Base-by-base conservation (phyloP, 2,113 vertebrate species). In the Desmodus rotundus region DNA sequence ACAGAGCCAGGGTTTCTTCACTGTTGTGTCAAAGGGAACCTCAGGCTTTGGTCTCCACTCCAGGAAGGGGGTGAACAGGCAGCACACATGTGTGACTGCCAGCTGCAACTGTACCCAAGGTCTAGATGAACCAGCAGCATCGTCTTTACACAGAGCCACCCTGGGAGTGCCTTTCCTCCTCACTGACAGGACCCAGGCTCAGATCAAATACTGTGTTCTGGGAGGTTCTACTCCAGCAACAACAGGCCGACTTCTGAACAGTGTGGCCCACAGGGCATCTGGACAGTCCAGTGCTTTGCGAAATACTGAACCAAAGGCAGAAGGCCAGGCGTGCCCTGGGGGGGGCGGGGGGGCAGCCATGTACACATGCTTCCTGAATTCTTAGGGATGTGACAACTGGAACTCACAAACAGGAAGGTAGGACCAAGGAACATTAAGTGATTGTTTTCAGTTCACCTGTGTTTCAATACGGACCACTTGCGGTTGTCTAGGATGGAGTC, bases 11-110 rank as follows among this genome's bases (percentile, higher is more conserved):
- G 93, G 89, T 61, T 76, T 97, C 97, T 96, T 93, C 78, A 90
- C 72, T 78, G 78, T 63, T 72, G 36, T 96, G 93, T 98, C 95
- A 74, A 96, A 98, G 97, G 87, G 96, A 98, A 98, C 91, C 96
- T 96, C 94, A 92, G 94, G 94, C 92, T 92, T 26, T 96, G 89
- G 94, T 97, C 93, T 85, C 95, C 85, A 77, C 83, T 74, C 74
- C 63, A 95, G 83, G 90, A 95, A 97, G 88, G 92, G 97, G 97
- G 96, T 86, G 84, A 98, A 95, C 11, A 63, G 0, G 0, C 80
- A 20, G 68, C 72, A 93, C 68, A 78, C 0, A 0, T 82, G 96
- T 97, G 96, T 95, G 94, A 96, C 96, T 24, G 68, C 91, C 89
- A 96, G 0, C 33, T 85, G 87, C 84, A 74, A 6, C 81, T 38